Conservation (phyloP, 2,113 vertebrate genomes). For the Gnathonemus echidnorhynchus region DNA sequence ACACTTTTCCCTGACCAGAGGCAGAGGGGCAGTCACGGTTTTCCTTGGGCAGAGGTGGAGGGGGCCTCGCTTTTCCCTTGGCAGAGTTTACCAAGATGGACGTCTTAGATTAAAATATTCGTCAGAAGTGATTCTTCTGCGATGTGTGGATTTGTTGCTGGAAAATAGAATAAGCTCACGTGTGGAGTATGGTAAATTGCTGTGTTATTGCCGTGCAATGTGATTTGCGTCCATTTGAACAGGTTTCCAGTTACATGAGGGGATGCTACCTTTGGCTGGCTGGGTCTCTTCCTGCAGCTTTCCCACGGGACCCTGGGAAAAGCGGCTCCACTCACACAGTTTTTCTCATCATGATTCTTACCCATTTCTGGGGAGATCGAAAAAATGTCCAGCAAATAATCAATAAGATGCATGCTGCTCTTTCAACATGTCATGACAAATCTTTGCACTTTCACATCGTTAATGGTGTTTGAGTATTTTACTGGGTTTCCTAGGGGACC, state of each 20-base stretch:
- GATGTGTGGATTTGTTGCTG: background rate
- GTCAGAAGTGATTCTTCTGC: background rate
- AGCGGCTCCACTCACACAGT: background rate
- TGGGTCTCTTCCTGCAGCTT: background rate
- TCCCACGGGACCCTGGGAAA: background rate
- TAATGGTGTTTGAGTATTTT: background rate
- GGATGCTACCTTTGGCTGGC: background rate
- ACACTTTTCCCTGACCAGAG: too few relatives aligned
- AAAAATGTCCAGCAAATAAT: background rate
- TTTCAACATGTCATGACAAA: background rate
- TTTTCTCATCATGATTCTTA: background rate
- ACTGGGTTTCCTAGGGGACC: background rate
- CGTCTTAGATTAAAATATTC: background rate
- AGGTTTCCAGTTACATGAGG: conserved; percentile 8
- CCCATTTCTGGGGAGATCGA: background rate
- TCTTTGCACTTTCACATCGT: background rate
- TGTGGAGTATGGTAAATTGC: background rate
- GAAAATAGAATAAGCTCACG: conserved; percentile 1
- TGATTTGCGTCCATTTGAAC: conserved; percentile 6
- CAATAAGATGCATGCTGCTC: background rate
- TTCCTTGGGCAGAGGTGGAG: background rate
- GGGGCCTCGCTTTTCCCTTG: background rate
- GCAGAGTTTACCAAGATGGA: background rate
- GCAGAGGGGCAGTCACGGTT: background rate
- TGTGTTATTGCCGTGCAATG: conserved; percentile 12